Base-by-base conservation (phyloP, 2,113 vertebrate species). In the Octodon degus region DNA sequence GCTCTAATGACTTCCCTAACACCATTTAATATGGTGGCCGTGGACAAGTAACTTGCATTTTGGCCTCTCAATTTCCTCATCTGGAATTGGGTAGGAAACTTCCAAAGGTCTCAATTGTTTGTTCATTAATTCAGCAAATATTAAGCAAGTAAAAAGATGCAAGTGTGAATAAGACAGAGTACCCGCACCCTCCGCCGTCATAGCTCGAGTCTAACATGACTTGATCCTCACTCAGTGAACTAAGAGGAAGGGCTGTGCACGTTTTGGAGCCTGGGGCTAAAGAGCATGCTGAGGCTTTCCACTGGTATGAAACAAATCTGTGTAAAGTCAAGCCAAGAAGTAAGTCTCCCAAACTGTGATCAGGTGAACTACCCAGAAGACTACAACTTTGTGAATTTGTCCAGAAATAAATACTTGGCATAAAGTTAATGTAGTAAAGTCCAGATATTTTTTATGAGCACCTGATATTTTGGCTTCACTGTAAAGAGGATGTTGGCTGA, bases 371-470 rank as follows among this genome's bases (percentile, higher is more conserved):
- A 77, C 37, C 77, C n/a, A 79, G 77, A 27, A 85, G 81, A 76
- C 5, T 86, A 40, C 14, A 92, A 37, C 68, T 80, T 87, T 91
- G 12, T n/a, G 65, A 86, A 79, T 50, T 82, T 9, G 53, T 12
- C 60, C 22, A 72, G 60, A 96, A 95, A 58, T 76, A 89, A 93
- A 72, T 47, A 88, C 12, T 87, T 91, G 53, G 9, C 65, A 85
- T 82, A 47, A 90, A 79, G 20, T 90, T 76, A 83, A 96, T 82
- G 94, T 43, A 74, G 22, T 37, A 50, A 14, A 90, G 40, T 89
- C 20, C 24, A 37, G 13, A 43, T 74, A 83, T 77, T 80, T 90
- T 53, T 40, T 68, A 20, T 20, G 84, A 58, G 68, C 6, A 82
- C 20, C 34, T 94, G n/a, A 32, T 89, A 20, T 30, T 40, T 20